Percentiles rank a stretch among this genome's conserved stretches.
Conservation (phyloP, 2,113 vertebrate species). For the Todiramphus saurophagus region DNA sequence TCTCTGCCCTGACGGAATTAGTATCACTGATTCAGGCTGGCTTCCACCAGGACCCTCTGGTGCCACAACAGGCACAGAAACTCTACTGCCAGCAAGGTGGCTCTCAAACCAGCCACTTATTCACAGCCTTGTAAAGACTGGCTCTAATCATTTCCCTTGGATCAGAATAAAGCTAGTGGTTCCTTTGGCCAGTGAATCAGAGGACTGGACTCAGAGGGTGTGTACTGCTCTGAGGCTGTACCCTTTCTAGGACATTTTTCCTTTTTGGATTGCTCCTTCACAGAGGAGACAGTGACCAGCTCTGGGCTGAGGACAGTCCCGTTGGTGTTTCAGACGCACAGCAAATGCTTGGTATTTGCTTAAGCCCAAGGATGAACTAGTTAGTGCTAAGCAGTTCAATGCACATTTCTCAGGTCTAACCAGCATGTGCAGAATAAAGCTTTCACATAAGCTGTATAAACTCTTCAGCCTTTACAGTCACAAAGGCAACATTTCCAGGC, state of each 20-base stretch:
- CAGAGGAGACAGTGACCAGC: neutral
- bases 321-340: neutral
- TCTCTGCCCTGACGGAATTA: neutral
- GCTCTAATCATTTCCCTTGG: neutral
- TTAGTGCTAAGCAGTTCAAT: neutral
- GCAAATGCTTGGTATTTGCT: neutral
- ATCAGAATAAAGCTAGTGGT: neutral
- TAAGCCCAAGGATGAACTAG: neutral
- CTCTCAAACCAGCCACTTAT: neutral
- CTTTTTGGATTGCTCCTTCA: neutral
- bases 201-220: neutral
- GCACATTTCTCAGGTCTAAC: neutral
- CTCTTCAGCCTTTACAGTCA: neutral
- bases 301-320: neutral
- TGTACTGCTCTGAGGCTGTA: neutral
- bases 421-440: neutral
- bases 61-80: neutral
- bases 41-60: neutral
- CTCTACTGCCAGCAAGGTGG: neutral
- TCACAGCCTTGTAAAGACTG: neutral
- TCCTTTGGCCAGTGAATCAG: neutral
- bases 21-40: neutral
- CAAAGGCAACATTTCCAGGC: neutral
- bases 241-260: neutral
- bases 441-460: neutral